These are phyloP conservation scores for Parelbella ahira DNA, from an alignment of 2,888 invertebrate genomes.

Conservation along the genomic window DNA sequence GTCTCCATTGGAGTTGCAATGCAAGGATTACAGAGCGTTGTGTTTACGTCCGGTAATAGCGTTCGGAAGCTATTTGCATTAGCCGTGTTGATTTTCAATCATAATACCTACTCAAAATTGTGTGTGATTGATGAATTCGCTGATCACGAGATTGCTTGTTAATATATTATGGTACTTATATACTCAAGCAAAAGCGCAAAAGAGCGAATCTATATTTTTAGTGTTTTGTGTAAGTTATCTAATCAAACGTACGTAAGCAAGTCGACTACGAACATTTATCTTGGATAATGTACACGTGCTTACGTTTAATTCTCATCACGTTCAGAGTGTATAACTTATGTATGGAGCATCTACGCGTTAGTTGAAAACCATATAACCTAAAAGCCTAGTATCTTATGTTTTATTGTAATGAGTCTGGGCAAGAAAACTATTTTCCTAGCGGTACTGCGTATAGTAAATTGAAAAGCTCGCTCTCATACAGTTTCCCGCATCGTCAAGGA, in stretches of 20 bases:
- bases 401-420: slow-evolving; percentile 17
- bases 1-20: slow-evolving; percentile 6
- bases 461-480: slow-evolving; percentile 52
- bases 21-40: slow-evolving; percentile 20
- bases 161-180: no score
- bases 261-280: no score
- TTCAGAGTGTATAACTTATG: no score
- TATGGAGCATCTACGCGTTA: no score
- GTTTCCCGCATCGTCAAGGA: slow-evolving; percentile 42
- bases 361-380: no score
- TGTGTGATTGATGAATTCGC: slow-evolving; percentile 6
- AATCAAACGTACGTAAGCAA: no score
- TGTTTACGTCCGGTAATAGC: slow-evolving; percentile 21
- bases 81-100: slow-evolving; percentile 17
- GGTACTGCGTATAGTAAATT: slow-evolving; percentile 44
- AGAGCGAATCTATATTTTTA: no score
- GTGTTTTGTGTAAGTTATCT: no score
- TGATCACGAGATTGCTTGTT: no score
- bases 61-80: slow-evolving; percentile 23
- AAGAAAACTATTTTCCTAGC: slow-evolving; percentile 13
- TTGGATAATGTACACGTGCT: no score
- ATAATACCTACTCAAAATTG: slow-evolving; percentile 15
- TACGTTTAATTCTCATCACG: no score
- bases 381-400: slow-evolving; percentile 12
- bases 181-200: no score